Base-by-base conservation (phyloP, 1,140 invertebrate genomes). In the Drosophila equinoxialis region DNA sequence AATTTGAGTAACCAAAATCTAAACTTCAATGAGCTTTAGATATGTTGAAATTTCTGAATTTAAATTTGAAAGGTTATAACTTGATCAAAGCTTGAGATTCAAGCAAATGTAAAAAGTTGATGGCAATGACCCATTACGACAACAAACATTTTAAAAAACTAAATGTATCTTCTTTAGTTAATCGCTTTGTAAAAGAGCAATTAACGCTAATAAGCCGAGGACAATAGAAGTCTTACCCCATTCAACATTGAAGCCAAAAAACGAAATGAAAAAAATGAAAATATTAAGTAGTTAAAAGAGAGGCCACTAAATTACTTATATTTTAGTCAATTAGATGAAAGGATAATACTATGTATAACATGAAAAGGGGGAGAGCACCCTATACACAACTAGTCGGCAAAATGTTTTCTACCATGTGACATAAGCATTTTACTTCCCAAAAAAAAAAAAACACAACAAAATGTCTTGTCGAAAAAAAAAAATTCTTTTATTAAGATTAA, bases 401-500 rank as follows among this genome's bases (percentile, higher is more conserved):
- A 51, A 51, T n/a, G 20, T 8, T 48, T 71, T 77, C 57, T 77
- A 62, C 78, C 66, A 77, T 69, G 60, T 82, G 76, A 72, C 76
- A 81, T 76, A 78, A 77, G 66, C 71, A 83, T 78, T 83, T 83
- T 65, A 42, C 13, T 59, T 14, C 55, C 14, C 70, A 81, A 62
- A 8, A 20, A 51, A 51, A 60, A 60, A 60, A 20, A 51, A 51
- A 60, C 51, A 60, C 39, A 41, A 69, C 67, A 80, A 65, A 23
- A 23, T 23, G 20, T 23, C 20, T 17, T 17, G 17, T 17, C 1
- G 17, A 2, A 1, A 23, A 23, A 23, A 51, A 41, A 69, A 68
- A 80, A 65, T 80, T 80, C 85, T 78, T 82, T 87, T 87, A 87
- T 87, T 84, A 87, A 87, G 84, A 87, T 87, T 87, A 87, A 87